Evolutionary conservation across 2,888 invertebrate genomes (phyloP).

Genomic region (Drosophila formosana): DNA sequence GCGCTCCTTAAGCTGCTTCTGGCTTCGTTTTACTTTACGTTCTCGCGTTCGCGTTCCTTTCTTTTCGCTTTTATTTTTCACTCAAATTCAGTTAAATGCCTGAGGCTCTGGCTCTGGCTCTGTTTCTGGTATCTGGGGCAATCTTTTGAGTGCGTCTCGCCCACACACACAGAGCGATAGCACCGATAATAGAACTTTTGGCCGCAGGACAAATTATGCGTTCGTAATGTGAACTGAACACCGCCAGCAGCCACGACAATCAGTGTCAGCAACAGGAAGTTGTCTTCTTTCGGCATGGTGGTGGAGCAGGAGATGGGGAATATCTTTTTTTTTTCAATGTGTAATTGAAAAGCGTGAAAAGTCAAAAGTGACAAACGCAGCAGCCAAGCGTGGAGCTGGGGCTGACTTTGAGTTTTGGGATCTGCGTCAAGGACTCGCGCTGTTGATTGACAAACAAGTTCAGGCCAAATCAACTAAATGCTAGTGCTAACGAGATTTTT

Average conservation of each 20-base stretch:
- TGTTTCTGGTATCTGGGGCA: constrained; percentile 53
- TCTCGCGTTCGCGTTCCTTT: not conserved
- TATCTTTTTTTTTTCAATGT: constrained; percentile 22
- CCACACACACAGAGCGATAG: constrained; percentile 33
- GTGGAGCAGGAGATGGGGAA: too few species aligned
- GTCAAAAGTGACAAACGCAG: constrained; percentile 62
- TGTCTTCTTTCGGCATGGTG: constrained; percentile 13
- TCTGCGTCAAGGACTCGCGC: constrained; percentile 46
- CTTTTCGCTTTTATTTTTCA: constrained; percentile 59
- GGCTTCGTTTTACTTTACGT: constrained; percentile 37
- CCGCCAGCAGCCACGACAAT: constrained; percentile 59
- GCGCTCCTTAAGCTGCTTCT: constrained; percentile 35
- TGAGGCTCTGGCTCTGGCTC: constrained; percentile 34
- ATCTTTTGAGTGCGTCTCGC: constrained; percentile 48
- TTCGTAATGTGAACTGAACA: constrained; percentile 41
- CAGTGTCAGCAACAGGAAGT: constrained; percentile 76
- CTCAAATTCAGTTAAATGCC: constrained; percentile 77
- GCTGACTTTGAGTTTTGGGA: not conserved
- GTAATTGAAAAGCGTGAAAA: constrained; percentile 73
- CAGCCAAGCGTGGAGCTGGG: constrained; percentile 31
- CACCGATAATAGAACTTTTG: constrained; percentile 74
- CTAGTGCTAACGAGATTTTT: constrained; percentile 58
- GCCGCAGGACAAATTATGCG: constrained; percentile 76
- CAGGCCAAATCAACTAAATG: constrained; percentile 55
- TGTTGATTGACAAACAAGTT: constrained; percentile 74